These are phyloP conservation scores for Buceros bicornis DNA, from an alignment of 2,797 vertebrate genomes.

Conservation along the genomic window DNA sequence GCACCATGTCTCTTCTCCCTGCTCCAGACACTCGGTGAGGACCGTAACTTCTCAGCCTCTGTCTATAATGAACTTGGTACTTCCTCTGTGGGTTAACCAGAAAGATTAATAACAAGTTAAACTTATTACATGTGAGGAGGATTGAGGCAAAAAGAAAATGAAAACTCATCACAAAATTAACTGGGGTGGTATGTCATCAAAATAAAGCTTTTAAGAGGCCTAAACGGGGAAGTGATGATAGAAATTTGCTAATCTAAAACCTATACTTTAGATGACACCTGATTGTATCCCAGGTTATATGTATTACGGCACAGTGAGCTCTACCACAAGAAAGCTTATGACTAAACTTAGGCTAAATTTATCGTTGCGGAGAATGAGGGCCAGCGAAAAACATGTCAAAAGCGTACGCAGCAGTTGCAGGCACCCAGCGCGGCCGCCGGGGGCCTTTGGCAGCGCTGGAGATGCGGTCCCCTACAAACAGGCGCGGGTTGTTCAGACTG, in stretches of 20 bases:
- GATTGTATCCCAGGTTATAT: neutral
- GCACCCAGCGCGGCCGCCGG: neutral
- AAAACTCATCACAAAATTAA: neutral
- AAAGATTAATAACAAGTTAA: neutral
- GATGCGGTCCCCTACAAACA: neutral
- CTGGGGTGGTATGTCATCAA: neutral
- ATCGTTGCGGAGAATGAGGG: neutral
- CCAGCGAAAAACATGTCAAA: neutral
- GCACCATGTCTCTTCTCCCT: neutral
- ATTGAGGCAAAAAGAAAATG: neutral
- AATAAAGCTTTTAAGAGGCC: neutral
- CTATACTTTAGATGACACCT: neutral
- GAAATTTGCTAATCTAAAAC: neutral
- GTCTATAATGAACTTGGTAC: neutral
- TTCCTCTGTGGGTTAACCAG: neutral
- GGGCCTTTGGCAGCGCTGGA: neutral
- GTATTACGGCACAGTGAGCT: neutral
- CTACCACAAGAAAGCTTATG: neutral
- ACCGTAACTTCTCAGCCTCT: neutral
- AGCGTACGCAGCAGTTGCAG: neutral
- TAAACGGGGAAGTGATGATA: neutral
- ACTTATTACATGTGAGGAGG: neutral
- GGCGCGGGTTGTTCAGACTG: accelerated
- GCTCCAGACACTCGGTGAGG: accelerated
- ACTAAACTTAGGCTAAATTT: neutral